Evolutionary conservation across 2,113 vertebrate genomes (phyloP).

Genomic region (Python bivittatus): DNA sequence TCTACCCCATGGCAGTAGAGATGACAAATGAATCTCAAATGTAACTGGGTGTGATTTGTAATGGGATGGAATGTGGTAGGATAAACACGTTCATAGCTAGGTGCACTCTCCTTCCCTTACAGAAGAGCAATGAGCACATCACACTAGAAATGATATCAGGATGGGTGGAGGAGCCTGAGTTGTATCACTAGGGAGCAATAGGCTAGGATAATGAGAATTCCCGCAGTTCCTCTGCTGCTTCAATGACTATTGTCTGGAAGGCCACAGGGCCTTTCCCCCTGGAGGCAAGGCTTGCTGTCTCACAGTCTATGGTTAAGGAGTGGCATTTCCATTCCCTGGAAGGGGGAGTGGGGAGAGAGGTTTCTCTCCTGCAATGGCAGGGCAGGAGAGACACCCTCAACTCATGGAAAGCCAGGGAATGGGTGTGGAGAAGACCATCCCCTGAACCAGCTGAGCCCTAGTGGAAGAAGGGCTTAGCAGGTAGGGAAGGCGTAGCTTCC

Average conservation of each 20-base stretch:
- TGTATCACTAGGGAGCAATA: not conserved
- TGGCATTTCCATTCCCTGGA: not conserved
- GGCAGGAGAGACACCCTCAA: not conserved
- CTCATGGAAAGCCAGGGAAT: not conserved
- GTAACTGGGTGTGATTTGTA: not conserved
- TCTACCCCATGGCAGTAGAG: not conserved
- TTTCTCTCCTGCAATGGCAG: not conserved
- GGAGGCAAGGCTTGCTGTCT: not conserved
- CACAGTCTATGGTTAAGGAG: not conserved
- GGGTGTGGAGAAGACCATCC: not conserved
- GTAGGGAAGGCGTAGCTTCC: not conserved
- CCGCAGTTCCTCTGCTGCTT: not conserved
- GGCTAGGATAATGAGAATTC: not conserved
- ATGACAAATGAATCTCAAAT: not conserved
- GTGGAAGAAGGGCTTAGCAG: not conserved
- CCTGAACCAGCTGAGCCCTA: not conserved
- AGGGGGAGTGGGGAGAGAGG: not conserved
- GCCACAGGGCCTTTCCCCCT: not conserved
- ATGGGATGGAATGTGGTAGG: not conserved
- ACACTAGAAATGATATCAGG: not conserved
- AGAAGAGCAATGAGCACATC: not conserved
- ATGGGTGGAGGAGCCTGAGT: not conserved
- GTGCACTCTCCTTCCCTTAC: not conserved
- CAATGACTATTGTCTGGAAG: not conserved
- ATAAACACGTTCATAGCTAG: not conserved